Conservation (phyloP, 2,888 invertebrate genomes). For the Liopterus haemorrhoidalis region DNA sequence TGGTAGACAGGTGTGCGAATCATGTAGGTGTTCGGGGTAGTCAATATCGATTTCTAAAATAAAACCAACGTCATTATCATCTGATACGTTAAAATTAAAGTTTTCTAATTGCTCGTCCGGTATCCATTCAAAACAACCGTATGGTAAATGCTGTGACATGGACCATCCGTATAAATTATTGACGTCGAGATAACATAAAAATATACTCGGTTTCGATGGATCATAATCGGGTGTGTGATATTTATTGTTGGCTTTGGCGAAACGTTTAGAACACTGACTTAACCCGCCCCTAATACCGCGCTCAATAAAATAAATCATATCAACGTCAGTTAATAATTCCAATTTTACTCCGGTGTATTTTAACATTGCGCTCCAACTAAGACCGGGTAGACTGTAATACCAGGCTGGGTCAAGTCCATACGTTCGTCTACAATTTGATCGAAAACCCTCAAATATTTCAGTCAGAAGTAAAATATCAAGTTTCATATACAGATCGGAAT, state of each 20-base stretch:
- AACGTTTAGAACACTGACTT: constrained; percentile 33
- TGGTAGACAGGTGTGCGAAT: constrained; percentile 24
- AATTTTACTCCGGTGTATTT: constrained; percentile 36
- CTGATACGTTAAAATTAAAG: constrained; percentile 2
- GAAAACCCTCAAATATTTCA: constrained; percentile 38
- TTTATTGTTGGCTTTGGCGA: constrained; percentile 39
- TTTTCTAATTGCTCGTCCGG: no score
- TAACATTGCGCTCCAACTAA: constrained; percentile 39
- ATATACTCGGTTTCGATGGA: constrained; percentile 26
- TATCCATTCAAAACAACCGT: constrained; percentile 35
- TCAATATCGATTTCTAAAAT: constrained; percentile 22
- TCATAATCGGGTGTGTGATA: constrained; percentile 36
- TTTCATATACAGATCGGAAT: constrained; percentile 34
- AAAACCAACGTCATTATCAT: constrained; percentile 6
- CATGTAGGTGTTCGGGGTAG: constrained; percentile 24
- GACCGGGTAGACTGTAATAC: constrained; percentile 38
- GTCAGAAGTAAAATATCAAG: constrained; percentile 34
- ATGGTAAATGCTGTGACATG: constrained; percentile 32
- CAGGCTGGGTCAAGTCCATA: constrained; percentile 36
- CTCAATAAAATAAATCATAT: constrained; percentile 37
- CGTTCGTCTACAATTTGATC: constrained; percentile 32
- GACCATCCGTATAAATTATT: constrained; percentile 29
- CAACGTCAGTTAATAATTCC: constrained; percentile 38
- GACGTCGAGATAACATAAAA: constrained; percentile 33
- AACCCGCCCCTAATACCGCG: constrained; percentile 37